Base-by-base conservation (phyloP, 2,888 invertebrate species). In the Gymnoscelis rufifasciata region DNA sequence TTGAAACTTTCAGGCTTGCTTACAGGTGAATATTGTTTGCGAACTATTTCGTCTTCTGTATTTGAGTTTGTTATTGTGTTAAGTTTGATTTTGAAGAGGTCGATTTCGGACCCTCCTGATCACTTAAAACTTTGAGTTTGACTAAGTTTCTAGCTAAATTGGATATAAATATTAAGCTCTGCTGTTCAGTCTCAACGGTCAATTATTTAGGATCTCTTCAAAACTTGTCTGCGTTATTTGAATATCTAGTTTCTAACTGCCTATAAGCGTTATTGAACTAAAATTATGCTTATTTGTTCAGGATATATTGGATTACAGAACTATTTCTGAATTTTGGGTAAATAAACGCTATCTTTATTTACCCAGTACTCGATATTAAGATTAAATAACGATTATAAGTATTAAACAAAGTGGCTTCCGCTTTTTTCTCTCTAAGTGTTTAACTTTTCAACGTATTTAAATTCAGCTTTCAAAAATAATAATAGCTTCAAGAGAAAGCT, bases 111-210 rank as follows among this genome's bases (percentile, higher is more conserved):
- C 11, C 7, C 15, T 10, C 19, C 19, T 6, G 15, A 35, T 15
- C 35, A 35, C 35, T 35, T 35, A 35, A 35, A 35, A 35, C 35
- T 35, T 35, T 35, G 35, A 33, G 31, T 33, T 33, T n/a, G 4
- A 2, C 15, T 19, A 35, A 35, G 35, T 35, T 35, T 11, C 7
- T 11, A 35, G 35, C 35, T 35, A 19, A 35, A 19, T 35, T 35
- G 35, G 19, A 19, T 35, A 35, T 35, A 35, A 15, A 35, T 35
- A 35, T 23, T 35, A 35, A 7, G 11, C 19, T 35, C 31, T 14
- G 6, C 15, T n/a, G 14, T 33, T 33, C 31, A n/a, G 15, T 15
- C 31, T 33, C 31, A 33, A 33, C 8, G 8, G 14, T 33, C 15
- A 14, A 33, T 33, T 33, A 15, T n/a, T 33, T 15, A n/a, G n/a